Evolutionary conservation across 2,113 vertebrate genomes (phyloP).

Genomic region (Podilymbus podiceps): DNA sequence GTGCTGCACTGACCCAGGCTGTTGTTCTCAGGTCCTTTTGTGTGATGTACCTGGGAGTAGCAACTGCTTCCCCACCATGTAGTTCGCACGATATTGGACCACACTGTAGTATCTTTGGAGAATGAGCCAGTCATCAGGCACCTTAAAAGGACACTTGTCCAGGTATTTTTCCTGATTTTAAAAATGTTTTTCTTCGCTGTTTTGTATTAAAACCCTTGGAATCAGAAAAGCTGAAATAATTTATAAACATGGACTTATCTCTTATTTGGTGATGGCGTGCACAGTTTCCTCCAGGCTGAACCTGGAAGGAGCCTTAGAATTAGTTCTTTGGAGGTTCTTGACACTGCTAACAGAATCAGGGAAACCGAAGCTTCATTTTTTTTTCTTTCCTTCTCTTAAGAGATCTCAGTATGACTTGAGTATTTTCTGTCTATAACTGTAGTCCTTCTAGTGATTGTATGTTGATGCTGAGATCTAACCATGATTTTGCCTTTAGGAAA

Average conservation of each 20-base stretch:
- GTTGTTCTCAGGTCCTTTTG: conserved; percentile 49
- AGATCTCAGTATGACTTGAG: neutral
- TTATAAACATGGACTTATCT: neutral
- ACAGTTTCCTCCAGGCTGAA: neutral
- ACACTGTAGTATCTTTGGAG: conserved; percentile 50
- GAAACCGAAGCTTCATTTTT: neutral
- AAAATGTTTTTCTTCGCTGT: neutral
- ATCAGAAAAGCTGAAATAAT: neutral
- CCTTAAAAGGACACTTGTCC: conserved; percentile 50
- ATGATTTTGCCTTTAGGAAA: neutral
- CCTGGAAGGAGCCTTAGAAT: neutral
- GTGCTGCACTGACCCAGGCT: conserved; percentile 47
- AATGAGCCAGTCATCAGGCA: conserved; percentile 44
- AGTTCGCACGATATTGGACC: conserved; percentile 28
- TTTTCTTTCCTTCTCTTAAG: neutral
- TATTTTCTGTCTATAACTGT: neutral
- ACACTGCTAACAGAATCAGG: neutral
- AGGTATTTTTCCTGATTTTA: conserved; percentile 45
- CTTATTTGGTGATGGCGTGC: neutral
- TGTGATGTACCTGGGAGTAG: conserved; percentile 47
- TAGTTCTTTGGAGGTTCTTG: neutral
- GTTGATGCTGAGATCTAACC: neutral
- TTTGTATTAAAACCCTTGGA: neutral
- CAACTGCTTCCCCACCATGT: conserved; percentile 40
- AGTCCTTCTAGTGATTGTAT: neutral